phyloP scores from a whole-genome alignment of 2,113 vertebrate species.

The Camelus dromedarius region DNA sequence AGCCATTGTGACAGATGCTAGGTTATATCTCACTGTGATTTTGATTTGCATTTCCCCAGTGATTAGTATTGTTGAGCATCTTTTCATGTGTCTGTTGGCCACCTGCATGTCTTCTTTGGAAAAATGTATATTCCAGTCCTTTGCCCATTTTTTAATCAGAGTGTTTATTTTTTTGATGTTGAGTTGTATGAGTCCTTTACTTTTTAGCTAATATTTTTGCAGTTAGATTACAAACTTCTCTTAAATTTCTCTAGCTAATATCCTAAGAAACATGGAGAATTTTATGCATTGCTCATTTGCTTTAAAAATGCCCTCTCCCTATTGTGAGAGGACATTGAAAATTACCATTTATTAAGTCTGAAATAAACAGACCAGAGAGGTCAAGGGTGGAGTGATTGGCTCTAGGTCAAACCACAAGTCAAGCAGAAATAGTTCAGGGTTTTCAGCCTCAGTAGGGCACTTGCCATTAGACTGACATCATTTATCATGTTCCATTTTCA shows the following conservation, averaged over 20 bases:
- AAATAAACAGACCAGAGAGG: slow-evolving; percentile 49
- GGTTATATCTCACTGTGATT: not conserved
- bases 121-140: not conserved
- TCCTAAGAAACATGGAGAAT: slow-evolving; percentile 32
- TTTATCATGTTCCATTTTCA: slow-evolving; percentile 58
- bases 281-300: slow-evolving; percentile 39
- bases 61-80: not conserved
- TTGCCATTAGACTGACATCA: slow-evolving; percentile 68
- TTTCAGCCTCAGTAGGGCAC: slow-evolving; percentile 31
- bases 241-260: slow-evolving; percentile 30
- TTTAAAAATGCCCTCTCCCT: slow-evolving; percentile 53
- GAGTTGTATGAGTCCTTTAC: not conserved
- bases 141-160: not conserved
- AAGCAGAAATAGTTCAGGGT: slow-evolving; percentile 38
- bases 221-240: not conserved
- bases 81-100: not conserved
- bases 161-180: not conserved
- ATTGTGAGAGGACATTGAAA: slow-evolving; percentile 18
- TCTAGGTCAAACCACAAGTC: slow-evolving; percentile 64
- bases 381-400: slow-evolving; percentile 35
- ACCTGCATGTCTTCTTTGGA: not conserved
- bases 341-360: slow-evolving; percentile 60
- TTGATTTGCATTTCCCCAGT: not conserved
- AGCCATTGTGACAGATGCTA: too few species aligned
- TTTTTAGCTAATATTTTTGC: not conserved